A percentile compares a stretch with the other conserved stretches of the same genome.
Conservation (phyloP, 2,113 vertebrate species). For the Lagenorhynchus albirostris region DNA sequence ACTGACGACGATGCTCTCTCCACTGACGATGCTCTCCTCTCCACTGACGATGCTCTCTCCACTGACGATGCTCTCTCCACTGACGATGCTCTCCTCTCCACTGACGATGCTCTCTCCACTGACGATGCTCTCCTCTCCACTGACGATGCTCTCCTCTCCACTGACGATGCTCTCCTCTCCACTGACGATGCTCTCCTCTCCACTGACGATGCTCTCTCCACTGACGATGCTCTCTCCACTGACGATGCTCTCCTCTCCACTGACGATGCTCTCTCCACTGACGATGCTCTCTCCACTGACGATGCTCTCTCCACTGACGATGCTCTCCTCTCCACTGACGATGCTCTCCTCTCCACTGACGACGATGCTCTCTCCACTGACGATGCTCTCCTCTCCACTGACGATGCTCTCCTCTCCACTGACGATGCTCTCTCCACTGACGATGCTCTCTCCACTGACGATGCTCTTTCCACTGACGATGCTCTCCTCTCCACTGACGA, state of each 20-base stretch:
- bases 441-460: rapidly evolving
- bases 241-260: too few species aligned
- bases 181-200: too few species aligned
- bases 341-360: too few species aligned
- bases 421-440: rapidly evolving
- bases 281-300: rapidly evolving
- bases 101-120: too few species aligned
- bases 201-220: too few species aligned
- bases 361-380: rapidly evolving
- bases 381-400: rapidly evolving
- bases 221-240: rapidly evolving
- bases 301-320: rapidly evolving
- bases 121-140: rapidly evolving
- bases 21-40: too few species aligned
- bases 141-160: rapidly evolving
- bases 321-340: rapidly evolving
- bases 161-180: rapidly evolving
- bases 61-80: rapidly evolving
- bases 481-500: too few species aligned
- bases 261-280: rapidly evolving
- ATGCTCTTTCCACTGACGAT: rapidly evolving
- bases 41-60: too few species aligned
- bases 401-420: too few species aligned
- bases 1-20: too few species aligned
- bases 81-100: too few species aligned